Base-by-base conservation (phyloP, 2,888 invertebrate species). In the Leistus spinibarbis region DNA sequence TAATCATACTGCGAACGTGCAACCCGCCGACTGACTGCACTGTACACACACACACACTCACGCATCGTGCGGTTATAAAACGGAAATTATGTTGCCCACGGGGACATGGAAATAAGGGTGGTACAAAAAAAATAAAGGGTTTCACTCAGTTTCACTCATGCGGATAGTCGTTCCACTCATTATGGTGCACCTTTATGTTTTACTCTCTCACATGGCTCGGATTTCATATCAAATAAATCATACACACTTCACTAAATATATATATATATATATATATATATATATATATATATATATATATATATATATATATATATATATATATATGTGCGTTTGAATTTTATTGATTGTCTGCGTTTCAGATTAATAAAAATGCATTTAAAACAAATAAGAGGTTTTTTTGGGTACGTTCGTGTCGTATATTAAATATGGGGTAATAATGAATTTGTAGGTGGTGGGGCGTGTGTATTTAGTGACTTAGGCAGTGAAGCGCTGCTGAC, bases 1-100 rank as follows among this genome's bases (percentile, higher is more conserved):
- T 84, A 85, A 85, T 85, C 84, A 84, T 83, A 80, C 79, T 78
- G 78, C 20, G 20, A 54, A 7, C 22, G 56, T 20, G 54, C 63
- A n/a, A n/a, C n/a, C n/a, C n/a, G 24, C 63, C 64, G 40, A 64
- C 63, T 63, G 54, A n/a, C 22, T 54, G 13, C 64, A 69, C 73
- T n/a, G 77, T 79, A 80, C 79, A 77, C 81, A 80, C 63, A 78
- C 77, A 79, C 79, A 79, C 80, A 77, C 17, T n/a, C 40, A 57
- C 22, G 62, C 57, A 69, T 73, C 77, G 80, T 79, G 79, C 82
- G 81, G 83, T 84, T 84, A 84, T 83, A 83, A 84, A 83, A 83
- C 84, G 85, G 85, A 84, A 85, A 85, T 85, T 84, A 84, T 84
- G 83, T 84, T 83, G 83, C 85, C 84, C 83, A 80, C 82, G 84